Evolutionary conservation across 2,888 invertebrate species (phyloP), one percentile per base, ranked within the genome.

Genomic region (Disparrhopalites patrizii): DNA sequence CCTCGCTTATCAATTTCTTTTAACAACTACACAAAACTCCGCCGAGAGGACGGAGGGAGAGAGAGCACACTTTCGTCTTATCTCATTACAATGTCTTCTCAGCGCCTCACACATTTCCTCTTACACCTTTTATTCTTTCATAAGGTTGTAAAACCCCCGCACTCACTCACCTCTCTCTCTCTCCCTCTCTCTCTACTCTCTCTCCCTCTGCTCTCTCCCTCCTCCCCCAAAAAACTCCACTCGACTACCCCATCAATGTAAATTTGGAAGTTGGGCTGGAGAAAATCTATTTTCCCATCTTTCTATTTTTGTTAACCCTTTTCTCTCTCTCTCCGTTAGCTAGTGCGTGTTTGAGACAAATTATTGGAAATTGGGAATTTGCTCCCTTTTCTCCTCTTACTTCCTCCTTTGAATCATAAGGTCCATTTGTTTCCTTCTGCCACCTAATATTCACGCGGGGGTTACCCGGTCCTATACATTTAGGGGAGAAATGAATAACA

Each of bases 351-450:
- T 62, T 33, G 56, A 62, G 60, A 65, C 58, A 67, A 65, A 67
- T 67, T 69, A 69, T 69, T 62, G 67, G 62, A 65, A 69, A 67
- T 69, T 67, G 61, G 66, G 54, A 65, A 66, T 62, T 63, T 63
- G 58, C 43, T 30, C 58, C 54, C 20, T 47, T 51, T 56, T 61
- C 47, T 28, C 18, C 4, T 38, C 38, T 38, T 18, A n/a, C 38
- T 36, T 10, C 36, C 13, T 13, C n/a, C 51, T 52, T 51, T 52
- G n/a, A n/a, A n/a, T n/a, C n/a, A 38, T 50, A 43, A 50, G 3
- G 54, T 52, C 57, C 58, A 58, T 52, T 64, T 57, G 30, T 27
- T 33, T 40, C 65, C 30, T 58, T 43, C 52, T 58, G 25, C 31
- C 64, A n/a, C 50, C 7, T 23, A n/a, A n/a, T n/a, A n/a, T n/a